Evolutionary conservation across 2,888 invertebrate genomes (phyloP).

Genomic region (Ectropis crepuscularia): DNA sequence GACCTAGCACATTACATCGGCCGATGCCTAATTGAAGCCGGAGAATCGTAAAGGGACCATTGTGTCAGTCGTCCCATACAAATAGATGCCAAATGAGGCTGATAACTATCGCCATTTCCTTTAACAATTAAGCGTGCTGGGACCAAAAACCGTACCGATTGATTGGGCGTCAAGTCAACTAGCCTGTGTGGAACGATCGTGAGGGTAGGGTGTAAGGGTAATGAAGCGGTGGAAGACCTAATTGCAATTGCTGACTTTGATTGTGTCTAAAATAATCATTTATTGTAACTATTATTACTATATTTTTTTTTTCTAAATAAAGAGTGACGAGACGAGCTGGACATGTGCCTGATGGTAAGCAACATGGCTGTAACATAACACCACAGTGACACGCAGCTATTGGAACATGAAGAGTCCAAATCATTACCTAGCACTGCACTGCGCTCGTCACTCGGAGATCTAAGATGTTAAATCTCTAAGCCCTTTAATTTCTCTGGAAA

Average conservation of each 20-base stretch:
- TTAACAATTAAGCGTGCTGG: slow-evolving; percentile 28
- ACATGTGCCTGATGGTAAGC: too few species aligned
- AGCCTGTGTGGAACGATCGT: slow-evolving; percentile 18
- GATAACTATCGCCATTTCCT: slow-evolving; percentile 32
- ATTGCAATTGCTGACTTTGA: not conserved
- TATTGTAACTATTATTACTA: not conserved
- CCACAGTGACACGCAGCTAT: too few species aligned
- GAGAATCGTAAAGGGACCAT: slow-evolving; percentile 28
- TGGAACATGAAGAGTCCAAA: not conserved
- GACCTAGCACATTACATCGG: slow-evolving; percentile 10
- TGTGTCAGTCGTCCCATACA: slow-evolving; percentile 30
- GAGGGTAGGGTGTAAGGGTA: slow-evolving; percentile 5
- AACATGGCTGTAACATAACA: too few species aligned
- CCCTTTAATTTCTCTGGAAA: too few species aligned
- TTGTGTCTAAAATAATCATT: not conserved
- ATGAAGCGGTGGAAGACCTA: slow-evolving; percentile 4
- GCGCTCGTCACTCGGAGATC: too few species aligned
- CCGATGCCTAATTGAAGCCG: slow-evolving; percentile 21
- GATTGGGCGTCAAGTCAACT: slow-evolving; percentile 30
- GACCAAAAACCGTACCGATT: slow-evolving; percentile 28
- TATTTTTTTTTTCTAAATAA: too few species aligned
- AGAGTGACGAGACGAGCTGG: too few species aligned
- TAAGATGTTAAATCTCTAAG: too few species aligned
- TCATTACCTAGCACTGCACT: too few species aligned
- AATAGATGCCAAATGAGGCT: slow-evolving; percentile 32